These are phyloP conservation scores for Ictalurus furcatus DNA, from an alignment of 2,113 vertebrate genomes.

Conservation along the genomic window DNA sequence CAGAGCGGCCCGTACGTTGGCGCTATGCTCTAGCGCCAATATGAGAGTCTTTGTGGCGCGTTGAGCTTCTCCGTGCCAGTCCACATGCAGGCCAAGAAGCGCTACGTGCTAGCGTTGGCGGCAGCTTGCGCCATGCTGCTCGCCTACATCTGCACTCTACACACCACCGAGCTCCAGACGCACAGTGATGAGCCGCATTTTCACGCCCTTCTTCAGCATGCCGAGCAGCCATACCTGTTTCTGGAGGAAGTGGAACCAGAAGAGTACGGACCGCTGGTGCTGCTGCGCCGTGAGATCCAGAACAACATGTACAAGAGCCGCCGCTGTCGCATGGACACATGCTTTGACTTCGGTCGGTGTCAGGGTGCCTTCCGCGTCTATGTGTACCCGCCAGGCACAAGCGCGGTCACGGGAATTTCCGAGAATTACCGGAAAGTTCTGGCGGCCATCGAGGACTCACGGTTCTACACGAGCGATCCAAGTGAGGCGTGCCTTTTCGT, in stretches of 20 bases:
- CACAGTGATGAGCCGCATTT: conserved; percentile 60
- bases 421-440: conserved; percentile 79
- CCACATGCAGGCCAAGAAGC: conserved; percentile 86
- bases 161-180: conserved; percentile 72
- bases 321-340: conserved; percentile 80
- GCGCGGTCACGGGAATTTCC: conserved; percentile 69
- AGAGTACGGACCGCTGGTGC: conserved; percentile 71
- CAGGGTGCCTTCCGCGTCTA: conserved; percentile 74
- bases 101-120: conserved; percentile 82
- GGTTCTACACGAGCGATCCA: conserved; percentile 73
- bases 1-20: conserved; percentile 18
- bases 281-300: conserved; percentile 71
- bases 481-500: conserved; percentile 73
- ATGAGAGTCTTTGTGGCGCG: conserved; percentile 53
- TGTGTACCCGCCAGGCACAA: conserved; percentile 71
- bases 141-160: conserved; percentile 77
- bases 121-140: conserved; percentile 79
- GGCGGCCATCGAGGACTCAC: conserved; percentile 73
- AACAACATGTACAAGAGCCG: conserved; percentile 76
- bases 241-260: conserved; percentile 76
- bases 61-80: conserved; percentile 63
- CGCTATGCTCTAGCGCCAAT: conserved; percentile 44
- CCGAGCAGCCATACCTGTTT: conserved; percentile 72
- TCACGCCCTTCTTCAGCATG: conserved; percentile 54
- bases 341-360: conserved; percentile 77